A percentile compares a stretch with the other conserved stretches of the same genome.
Conservation (phyloP, 2,888 invertebrate species). For the Plebejus anna region DNA sequence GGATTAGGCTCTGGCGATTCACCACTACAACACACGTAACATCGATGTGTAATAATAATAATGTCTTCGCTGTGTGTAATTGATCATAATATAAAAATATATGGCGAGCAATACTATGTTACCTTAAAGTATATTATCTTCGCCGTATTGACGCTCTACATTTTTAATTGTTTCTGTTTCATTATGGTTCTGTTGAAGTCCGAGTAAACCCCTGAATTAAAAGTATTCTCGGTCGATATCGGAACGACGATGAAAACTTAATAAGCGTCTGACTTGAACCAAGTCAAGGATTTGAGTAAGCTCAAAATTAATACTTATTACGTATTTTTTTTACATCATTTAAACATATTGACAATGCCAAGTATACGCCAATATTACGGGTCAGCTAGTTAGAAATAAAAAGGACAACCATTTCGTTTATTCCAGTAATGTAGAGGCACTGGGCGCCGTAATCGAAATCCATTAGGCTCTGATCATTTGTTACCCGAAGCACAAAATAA, state of each 20-base stretch:
- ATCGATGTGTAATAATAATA: neutral
- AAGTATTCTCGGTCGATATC: neutral
- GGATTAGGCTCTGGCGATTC: constrained; percentile 32
- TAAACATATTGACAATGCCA: neutral
- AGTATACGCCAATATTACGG: neutral
- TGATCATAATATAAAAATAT: no score
- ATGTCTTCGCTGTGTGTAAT: no score
- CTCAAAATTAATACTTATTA: constrained; percentile 56
- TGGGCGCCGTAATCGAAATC: constrained; percentile 6
- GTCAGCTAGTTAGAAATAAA: neutral
- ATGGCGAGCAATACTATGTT: no score
- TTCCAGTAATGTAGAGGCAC: neutral
- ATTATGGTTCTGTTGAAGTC: neutral
- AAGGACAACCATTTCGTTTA: neutral
- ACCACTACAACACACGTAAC: neutral
- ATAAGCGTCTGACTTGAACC: constrained; percentile 38
- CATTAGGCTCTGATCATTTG: constrained; percentile 11
- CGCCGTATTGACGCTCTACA: no score
- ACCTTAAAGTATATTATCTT: no score
- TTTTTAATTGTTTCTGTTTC: no score
- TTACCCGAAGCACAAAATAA: constrained; percentile 20
- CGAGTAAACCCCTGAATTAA: neutral
- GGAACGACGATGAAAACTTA: neutral
- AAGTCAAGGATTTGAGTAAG: constrained; percentile 50
- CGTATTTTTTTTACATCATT: no score